These are phyloP conservation scores for Drosophila infuscata DNA, from an alignment of 2,888 invertebrate species.

Conservation along the genomic window DNA sequence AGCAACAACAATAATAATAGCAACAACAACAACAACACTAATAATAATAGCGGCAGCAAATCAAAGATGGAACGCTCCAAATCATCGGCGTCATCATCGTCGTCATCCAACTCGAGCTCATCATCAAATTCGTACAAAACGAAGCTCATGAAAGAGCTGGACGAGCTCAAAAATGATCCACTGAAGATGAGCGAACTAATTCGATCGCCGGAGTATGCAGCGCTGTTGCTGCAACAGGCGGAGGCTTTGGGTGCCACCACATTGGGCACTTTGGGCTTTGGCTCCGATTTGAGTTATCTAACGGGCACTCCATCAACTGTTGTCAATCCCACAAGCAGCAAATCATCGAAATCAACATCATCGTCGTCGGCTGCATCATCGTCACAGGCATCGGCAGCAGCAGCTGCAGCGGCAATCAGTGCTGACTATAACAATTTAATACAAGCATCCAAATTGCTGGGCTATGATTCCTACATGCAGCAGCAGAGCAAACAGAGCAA, in stretches of 20 bases:
- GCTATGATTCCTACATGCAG: constrained; percentile 84
- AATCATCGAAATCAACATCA: constrained; percentile 64
- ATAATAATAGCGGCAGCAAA: constrained; percentile 63
- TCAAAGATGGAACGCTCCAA: constrained; percentile 81
- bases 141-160: constrained; percentile 84
- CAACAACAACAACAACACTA: constrained; percentile 44
- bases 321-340: constrained; percentile 47
- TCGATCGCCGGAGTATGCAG: constrained; percentile 85
- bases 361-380: constrained; percentile 33
- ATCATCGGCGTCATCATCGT: constrained; percentile 80
- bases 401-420: constrained; percentile 78
- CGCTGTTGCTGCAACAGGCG: constrained; percentile 84
- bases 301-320: constrained; percentile 63
- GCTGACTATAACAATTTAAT: constrained; percentile 84
- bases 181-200: constrained; percentile 85
- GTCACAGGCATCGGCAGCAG: constrained; percentile 65
- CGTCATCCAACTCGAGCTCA: constrained; percentile 80
- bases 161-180: constrained; percentile 85
- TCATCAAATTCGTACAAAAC: constrained; percentile 84
- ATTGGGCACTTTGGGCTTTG: constrained; percentile 83
- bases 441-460: constrained; percentile 84
- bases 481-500: constrained; percentile 82
- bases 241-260: constrained; percentile 84
- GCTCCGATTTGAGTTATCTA: constrained; percentile 83
- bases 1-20: constrained; percentile 34